A percentile compares a stretch with the other conserved stretches of the same genome.
phyloP scores from a whole-genome alignment of 2,888 invertebrate species.

The Rotaria sp. region DNA sequence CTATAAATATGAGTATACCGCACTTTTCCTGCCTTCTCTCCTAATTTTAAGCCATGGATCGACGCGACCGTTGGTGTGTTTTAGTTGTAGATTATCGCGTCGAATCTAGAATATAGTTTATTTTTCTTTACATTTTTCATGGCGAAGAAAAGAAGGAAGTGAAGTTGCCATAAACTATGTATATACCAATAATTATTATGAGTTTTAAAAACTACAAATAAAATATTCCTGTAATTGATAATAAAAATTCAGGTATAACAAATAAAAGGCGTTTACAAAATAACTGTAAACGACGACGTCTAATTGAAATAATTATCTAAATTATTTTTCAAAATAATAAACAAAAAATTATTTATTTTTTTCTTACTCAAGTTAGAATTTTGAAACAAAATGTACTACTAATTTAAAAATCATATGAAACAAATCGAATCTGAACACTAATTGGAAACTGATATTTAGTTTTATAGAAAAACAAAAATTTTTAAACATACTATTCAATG shows the following conservation, averaged over 20 bases:
- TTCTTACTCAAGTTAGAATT: conserved; percentile 34
- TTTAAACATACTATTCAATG: conserved; percentile 69
- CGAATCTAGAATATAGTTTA: too few species aligned
- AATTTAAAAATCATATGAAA: conserved; percentile 30
- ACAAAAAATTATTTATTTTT: neutral
- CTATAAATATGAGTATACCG: too few species aligned
- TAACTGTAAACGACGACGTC: neutral
- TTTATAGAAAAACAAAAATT: too few species aligned
- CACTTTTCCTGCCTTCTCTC: too few species aligned
- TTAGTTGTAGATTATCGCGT: too few species aligned
- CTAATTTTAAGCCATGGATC: too few species aligned
- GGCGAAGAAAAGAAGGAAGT: conserved; percentile 71
- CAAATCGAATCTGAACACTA: conserved; percentile 30
- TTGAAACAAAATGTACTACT: conserved; percentile 33
- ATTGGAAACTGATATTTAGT: too few species aligned
- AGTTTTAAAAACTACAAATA: conserved; percentile 77
- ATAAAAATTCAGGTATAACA: conserved; percentile 62
- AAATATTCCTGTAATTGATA: conserved; percentile 70
- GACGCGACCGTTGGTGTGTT: too few species aligned
- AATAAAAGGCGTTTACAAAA: neutral
- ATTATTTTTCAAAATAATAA: neutral
- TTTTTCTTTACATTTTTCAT: too few species aligned
- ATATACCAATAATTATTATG: conserved; percentile 77
- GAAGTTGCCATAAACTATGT: conserved; percentile 75
- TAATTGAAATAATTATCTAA: conserved; percentile 18